Evolutionary conservation across 2,113 vertebrate species (phyloP), one percentile per base, ranked within the genome.

Genomic region (Morone chrysops): DNA sequence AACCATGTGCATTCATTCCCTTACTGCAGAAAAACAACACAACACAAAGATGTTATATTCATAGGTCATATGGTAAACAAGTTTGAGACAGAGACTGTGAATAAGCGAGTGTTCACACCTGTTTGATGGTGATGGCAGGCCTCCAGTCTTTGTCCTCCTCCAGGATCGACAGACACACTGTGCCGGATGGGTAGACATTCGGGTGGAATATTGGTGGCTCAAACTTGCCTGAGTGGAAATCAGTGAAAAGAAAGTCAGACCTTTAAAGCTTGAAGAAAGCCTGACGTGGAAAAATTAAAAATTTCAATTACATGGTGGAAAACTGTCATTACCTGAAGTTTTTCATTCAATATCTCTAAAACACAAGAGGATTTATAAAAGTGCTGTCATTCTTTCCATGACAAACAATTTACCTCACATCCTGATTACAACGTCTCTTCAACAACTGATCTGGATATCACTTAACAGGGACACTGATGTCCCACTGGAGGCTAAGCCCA

Each of bases 101-200:
- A 13, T 16, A 9, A 8, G 41, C 3, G 25, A 50, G 67, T 5
- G 10, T 40, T 81, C 70, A 12, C 10, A 93, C 92, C 93, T 99
- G 98, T 95, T 99, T 99, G 94, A 99, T 99, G 81, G 98, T 99
- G 96, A 99, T 99, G 92, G 98, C 98, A 57, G 98, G 98, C 95
- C 98, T 97, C 98, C 98, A 99, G 95, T 99, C 98, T 92, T 99
- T 99, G 93, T 99, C 98, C 89, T 99, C 98, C 95, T 99, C 98
- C 93, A 99, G 94, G 95, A 99, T 99, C 69, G 98, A 99, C 93
- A 99, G 96, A 92, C 98, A 99, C 89, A 99, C 98, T 0, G 97
- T 99, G 90, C 98, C 98, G 36, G 98, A 99, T 67, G 98, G 98
- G 92, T 99, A 99, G 79, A 99, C 97, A 0, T 99, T 99, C 2